Conservation (phyloP, 2,113 vertebrate genomes). For the Grallaria varia region DNA sequence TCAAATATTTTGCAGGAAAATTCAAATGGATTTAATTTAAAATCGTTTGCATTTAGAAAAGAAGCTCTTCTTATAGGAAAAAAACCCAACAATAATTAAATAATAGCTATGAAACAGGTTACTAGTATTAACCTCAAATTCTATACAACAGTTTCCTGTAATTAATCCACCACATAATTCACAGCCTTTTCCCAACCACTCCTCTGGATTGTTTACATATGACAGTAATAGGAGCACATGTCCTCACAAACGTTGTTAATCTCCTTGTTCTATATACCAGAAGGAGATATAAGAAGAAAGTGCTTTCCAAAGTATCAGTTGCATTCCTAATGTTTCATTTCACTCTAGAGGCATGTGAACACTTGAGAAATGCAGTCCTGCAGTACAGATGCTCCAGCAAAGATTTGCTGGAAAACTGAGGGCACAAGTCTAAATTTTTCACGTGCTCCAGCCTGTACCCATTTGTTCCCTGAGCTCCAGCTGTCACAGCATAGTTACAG, state of each 20-base stretch:
- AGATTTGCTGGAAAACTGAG: neutral
- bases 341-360: slow-evolving; percentile 18
- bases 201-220: slow-evolving; percentile 12
- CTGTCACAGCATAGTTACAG: neutral
- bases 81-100: slow-evolving; percentile 3
- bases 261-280: slow-evolving; percentile 8
- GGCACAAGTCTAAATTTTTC: neutral
- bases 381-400: slow-evolving; percentile 22
- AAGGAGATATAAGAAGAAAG: slow-evolving; percentile 31
- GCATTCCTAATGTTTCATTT: slow-evolving; percentile 30
- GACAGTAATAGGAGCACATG: neutral
- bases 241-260: slow-evolving; percentile 6
- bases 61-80: neutral
- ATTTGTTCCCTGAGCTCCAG: slow-evolving; percentile 25
- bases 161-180: slow-evolving; percentile 37
- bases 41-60: neutral
- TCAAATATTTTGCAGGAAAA: neutral
- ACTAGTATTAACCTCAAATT: neutral
- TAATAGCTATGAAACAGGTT: slow-evolving; percentile 1
- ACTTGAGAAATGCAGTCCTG: slow-evolving; percentile 35
- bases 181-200: slow-evolving; percentile 2
- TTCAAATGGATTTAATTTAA: neutral
- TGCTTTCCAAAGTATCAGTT: slow-evolving; percentile 23
- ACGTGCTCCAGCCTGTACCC: slow-evolving; percentile 20
- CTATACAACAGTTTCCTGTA: slow-evolving; percentile 28